Percentiles rank a stretch among this genome's conserved stretches.
phyloP scores from a whole-genome alignment of 2,797 vertebrate genomes.

The Scolopax rusticola region DNA sequence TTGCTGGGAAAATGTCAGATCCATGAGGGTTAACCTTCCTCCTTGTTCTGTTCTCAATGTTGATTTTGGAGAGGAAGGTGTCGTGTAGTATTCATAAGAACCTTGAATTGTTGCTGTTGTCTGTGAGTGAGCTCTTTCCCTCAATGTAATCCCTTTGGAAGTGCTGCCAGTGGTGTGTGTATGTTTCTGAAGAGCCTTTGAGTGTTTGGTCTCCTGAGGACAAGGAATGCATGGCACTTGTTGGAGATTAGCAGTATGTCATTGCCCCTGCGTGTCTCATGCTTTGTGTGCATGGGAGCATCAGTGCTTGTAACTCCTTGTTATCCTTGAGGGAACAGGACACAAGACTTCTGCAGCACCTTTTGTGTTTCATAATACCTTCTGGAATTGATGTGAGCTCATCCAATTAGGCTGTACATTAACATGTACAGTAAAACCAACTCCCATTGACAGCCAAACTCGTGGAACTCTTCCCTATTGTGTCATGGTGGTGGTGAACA shows the following conservation, averaged over 20 bases:
- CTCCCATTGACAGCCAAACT: neutral
- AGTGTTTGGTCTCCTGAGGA: neutral
- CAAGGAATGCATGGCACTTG: no score
- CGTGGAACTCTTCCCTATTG: no score
- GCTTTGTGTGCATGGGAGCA: neutral
- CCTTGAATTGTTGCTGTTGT: neutral
- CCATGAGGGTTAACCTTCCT: neutral
- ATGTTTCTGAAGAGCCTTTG: neutral
- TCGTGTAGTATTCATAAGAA: neutral
- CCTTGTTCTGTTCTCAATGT: neutral
- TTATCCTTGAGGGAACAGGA: neutral
- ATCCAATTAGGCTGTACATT: neutral
- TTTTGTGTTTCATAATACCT: neutral
- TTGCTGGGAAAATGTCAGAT: neutral
- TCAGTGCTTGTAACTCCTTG: neutral
- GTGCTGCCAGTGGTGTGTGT: fast-evolving
- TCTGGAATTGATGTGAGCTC: neutral
- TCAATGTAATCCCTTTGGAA: neutral
- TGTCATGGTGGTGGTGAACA: neutral
- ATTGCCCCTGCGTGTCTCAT: neutral
- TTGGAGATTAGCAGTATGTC: neutral
- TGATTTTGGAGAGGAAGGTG: neutral
- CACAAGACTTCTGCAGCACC: neutral
- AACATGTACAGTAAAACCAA: neutral
- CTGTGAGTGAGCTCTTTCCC: neutral